Conservation (phyloP, 1,140 invertebrate species). For the Sycophila sp. region DNA sequence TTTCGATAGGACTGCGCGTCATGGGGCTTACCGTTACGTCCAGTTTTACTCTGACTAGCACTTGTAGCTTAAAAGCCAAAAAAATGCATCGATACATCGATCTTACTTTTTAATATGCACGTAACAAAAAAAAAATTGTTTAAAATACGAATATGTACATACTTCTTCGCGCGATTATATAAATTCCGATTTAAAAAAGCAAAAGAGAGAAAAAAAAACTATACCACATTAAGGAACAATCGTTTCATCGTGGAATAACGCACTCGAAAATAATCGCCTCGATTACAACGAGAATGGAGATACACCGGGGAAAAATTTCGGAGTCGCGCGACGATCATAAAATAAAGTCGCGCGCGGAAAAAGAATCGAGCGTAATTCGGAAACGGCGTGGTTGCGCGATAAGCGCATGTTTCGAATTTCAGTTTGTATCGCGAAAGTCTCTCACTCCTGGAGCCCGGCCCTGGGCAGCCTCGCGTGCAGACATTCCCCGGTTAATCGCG, state of each 20-base stretch:
- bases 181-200: background rate
- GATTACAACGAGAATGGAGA: too few relatives aligned
- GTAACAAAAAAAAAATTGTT: too few relatives aligned
- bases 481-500: slow-evolving; percentile 10
- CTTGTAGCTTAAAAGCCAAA: background rate
- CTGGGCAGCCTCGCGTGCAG: background rate
- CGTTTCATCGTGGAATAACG: too few relatives aligned
- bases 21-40: slow-evolving; percentile 31
- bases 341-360: too few relatives aligned
- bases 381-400: background rate
- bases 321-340: too few relatives aligned
- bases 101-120: too few relatives aligned
- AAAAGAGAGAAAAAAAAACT: too few relatives aligned
- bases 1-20: background rate
- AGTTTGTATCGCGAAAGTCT: slow-evolving; percentile 15
- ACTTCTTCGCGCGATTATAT: background rate
- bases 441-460: background rate
- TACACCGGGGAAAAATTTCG: too few relatives aligned
- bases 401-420: slow-evolving; percentile 29
- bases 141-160: background rate
- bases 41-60: slow-evolving; percentile 8
- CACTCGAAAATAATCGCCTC: too few relatives aligned
- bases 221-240: too few relatives aligned
- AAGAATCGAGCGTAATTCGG: slow-evolving; percentile 29
- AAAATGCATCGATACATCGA: background rate